phyloP scores from a whole-genome alignment of 2,113 vertebrate species.

The Pelecanoides urinatrix region DNA sequence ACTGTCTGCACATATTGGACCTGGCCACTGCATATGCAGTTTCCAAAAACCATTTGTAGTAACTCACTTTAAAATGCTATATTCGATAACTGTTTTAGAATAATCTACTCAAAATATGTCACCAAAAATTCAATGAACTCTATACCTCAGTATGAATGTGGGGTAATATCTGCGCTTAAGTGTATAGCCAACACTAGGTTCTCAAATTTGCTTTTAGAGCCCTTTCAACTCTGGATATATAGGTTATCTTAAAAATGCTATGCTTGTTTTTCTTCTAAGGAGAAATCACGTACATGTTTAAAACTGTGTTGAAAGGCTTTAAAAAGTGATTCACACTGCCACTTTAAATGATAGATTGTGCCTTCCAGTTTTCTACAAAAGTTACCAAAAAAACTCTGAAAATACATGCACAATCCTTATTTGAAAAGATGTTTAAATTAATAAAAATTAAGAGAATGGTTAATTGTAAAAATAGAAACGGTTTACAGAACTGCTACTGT shows the following conservation, averaged over 20 bases:
- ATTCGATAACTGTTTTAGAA: background rate
- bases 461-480: background rate
- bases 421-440: background rate
- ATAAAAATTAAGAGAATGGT: background rate
- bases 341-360: background rate
- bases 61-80: background rate
- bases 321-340: background rate
- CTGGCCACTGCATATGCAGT: background rate
- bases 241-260: background rate
- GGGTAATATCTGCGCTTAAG: background rate
- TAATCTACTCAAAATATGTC: background rate
- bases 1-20: background rate
- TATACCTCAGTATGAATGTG: background rate
- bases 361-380: background rate
- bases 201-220: background rate
- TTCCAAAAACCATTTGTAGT: background rate
- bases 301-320: background rate
- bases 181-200: background rate
- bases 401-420: background rate
- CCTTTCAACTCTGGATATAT: background rate
- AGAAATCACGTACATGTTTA: background rate
- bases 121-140: background rate
- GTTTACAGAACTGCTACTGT: background rate
- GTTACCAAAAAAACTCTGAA: background rate
- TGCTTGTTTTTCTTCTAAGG: background rate